Percentiles rank a stretch among this genome's conserved stretches.
Evolutionary conservation across 2,888 invertebrate genomes (phyloP).

Genomic region (Ellobium chinense): DNA sequence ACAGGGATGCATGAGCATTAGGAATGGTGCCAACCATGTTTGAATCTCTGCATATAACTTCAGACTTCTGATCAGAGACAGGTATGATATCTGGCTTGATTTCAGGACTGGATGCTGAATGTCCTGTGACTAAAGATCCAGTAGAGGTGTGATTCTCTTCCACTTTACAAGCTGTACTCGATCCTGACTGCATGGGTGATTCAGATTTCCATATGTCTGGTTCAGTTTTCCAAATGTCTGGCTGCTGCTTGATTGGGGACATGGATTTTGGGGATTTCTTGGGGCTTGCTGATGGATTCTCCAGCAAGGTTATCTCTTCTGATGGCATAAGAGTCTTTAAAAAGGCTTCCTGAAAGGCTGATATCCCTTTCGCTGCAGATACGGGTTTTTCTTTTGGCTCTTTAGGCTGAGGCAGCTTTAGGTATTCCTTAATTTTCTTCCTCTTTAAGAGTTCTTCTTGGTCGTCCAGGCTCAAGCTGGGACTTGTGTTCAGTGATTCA

Average conservation of each 20-base stretch:
- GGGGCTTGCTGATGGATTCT: not conserved
- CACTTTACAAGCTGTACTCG: too few species aligned
- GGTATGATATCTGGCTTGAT: too few species aligned
- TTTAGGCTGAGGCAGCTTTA: conserved; percentile 17
- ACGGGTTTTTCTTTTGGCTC: not conserved
- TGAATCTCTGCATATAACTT: too few species aligned
- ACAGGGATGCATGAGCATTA: too few species aligned
- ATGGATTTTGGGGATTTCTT: not conserved
- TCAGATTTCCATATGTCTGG: too few species aligned
- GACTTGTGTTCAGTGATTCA: not conserved
- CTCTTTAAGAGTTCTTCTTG: not conserved
- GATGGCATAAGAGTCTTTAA: conserved; percentile 14
- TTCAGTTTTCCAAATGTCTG: too few species aligned
- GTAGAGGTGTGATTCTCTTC: too few species aligned
- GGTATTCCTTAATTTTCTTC: conserved; percentile 26
- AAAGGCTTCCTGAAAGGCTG: conserved; percentile 37
- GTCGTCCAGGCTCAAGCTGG: not conserved
- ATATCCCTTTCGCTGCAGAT: not conserved
- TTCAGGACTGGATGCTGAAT: too few species aligned
- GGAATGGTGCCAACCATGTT: too few species aligned
- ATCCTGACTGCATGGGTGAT: too few species aligned
- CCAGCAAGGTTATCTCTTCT: not conserved
- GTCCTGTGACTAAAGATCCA: too few species aligned
- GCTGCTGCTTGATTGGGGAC: not conserved
- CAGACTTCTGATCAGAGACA: too few species aligned